Evolutionary conservation across 2,113 vertebrate genomes (phyloP), one percentile per base, ranked within the genome.

Genomic region (Nothoprocta pentlandii): DNA sequence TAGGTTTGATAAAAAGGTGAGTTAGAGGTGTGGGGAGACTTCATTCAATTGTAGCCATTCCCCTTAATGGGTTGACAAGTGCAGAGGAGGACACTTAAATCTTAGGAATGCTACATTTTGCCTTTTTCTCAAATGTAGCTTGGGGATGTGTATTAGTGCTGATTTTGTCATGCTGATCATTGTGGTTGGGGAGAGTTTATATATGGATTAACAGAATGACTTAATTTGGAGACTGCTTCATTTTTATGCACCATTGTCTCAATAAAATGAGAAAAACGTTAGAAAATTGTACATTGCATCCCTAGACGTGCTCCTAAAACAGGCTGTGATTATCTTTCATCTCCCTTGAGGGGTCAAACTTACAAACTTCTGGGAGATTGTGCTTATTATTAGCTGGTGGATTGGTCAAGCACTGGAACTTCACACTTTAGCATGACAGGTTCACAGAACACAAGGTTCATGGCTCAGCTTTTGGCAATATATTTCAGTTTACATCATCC

Each of bases 241-340:
- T 47, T n/a, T 75, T 22, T 28, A 44, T 32, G 10, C 30, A 34
- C 9, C 0, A 0, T 32, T 76, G 26, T 56, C 36, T 16, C 4
- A 23, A 9, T 4, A 41, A 16, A 8, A 46, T 8, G 10, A 58
- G 39, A 66, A 63, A 17, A 63, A 19, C 3, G 71, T 2, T 28
- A 32, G 41, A 32, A 77, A 71, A 53, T 3, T 2, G 2, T 14
- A 41, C 23, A 12, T 23, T 22, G 15, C 32, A 62, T 41, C 16
- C 16, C 13, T 81, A 16, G 12, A 63, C 46, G 41, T 36, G 11
- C 11, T 58, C 46, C 16, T 41, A 34, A 41, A 82, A 13, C 11
- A 56, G 67, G 5, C 6, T 30, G 10, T 51, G 19, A 9, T 16
- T 44, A 2, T 56, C 26, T 74, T 16, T 44, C 46, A 6, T 53